Percentiles rank a stretch among this genome's conserved stretches.
Conservation (phyloP, 2,888 invertebrate species). For the Stictocephala bisonia region DNA sequence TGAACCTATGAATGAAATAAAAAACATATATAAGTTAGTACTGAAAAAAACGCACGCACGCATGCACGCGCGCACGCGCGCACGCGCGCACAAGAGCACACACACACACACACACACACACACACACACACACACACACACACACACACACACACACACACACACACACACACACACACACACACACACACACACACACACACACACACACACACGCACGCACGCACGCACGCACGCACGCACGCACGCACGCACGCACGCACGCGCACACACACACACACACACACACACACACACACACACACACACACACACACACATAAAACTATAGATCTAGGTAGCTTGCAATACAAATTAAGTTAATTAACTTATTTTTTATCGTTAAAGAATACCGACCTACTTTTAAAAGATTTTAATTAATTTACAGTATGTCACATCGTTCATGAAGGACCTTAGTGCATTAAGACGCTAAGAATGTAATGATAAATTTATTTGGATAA, state of each 20-base stretch:
- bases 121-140: slow-evolving; percentile 1
- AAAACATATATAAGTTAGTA: no score
- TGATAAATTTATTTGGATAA: no score
- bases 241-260: background rate
- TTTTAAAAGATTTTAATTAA: no score
- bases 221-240: background rate
- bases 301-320: no score
- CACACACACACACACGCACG: no score
- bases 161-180: slow-evolving; percentile 8
- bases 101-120: slow-evolving; percentile 9
- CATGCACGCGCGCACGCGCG: background rate
- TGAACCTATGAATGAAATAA: no score
- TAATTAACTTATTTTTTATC: background rate
- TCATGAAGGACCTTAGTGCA: no score
- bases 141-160: slow-evolving; percentile 8
- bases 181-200: no score
- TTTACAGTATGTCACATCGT: no score
- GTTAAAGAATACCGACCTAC: no score
- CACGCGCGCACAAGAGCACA: no score
- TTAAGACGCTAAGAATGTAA: no score
- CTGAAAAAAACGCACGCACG: background rate
- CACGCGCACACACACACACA: slow-evolving; percentile 7
- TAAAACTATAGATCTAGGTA: background rate
- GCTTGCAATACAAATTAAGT: background rate
- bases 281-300: background rate